Evolutionary conservation across 2,888 invertebrate genomes (phyloP).

Genomic region (Mesochorus sp.): DNA sequence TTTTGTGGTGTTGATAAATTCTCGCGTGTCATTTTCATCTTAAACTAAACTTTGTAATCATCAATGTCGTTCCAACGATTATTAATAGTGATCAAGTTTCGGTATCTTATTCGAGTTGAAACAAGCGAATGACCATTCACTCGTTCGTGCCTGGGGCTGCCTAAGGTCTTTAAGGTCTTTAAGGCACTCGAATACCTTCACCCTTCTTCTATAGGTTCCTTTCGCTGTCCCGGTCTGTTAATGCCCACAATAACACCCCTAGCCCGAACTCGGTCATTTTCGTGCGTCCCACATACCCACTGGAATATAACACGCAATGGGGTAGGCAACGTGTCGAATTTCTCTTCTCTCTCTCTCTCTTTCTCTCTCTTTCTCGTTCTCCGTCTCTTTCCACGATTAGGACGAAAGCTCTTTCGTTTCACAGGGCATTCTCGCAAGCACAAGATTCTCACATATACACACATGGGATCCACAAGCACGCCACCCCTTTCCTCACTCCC

Average conservation of each 20-base stretch:
- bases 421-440: neutral
- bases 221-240: conserved; percentile 17
- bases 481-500: neutral
- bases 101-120: too few relatives aligned
- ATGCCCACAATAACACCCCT: conserved; percentile 22
- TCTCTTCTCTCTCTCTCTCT: conserved; percentile 39
- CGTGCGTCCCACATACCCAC: conserved; percentile 60
- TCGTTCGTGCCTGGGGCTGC: conserved; percentile 13
- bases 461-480: neutral
- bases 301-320: conserved; percentile 60
- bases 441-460: neutral
- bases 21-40: too few relatives aligned
- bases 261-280: conserved; percentile 60
- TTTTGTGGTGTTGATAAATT: too few relatives aligned
- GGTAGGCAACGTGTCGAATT: conserved; percentile 53
- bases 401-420: conserved; percentile 30
- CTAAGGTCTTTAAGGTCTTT: too few relatives aligned
- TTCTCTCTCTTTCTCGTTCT: conserved; percentile 14
- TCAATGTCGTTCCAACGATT: too few relatives aligned
- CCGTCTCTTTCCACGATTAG: conserved; percentile 28
- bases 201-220: conserved; percentile 23
- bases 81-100: too few relatives aligned
- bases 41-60: too few relatives aligned
- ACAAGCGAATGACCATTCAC: too few relatives aligned
- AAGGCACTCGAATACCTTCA: too few relatives aligned